phyloP scores from a whole-genome alignment of 2,113 vertebrate species.

The Notechis scutatus region DNA sequence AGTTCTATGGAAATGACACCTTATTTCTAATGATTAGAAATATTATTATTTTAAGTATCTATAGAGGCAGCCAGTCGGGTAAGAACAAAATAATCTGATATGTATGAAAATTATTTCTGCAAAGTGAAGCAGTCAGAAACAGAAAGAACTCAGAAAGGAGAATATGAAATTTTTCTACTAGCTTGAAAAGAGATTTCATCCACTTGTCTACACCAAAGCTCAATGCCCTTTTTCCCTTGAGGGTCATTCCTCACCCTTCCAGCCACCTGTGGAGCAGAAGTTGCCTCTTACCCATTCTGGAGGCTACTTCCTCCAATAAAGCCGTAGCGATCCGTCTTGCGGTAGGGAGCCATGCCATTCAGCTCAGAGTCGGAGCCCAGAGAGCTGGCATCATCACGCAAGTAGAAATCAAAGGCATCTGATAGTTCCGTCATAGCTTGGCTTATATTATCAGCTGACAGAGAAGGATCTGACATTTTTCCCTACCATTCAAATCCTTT shows the following conservation, averaged over 20 bases:
- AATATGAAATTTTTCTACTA: not conserved
- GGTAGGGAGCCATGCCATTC: slow-evolving; percentile 51
- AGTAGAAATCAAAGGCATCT: slow-evolving; percentile 20
- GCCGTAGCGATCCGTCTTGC: slow-evolving; percentile 62
- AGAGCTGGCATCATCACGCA: slow-evolving; percentile 60
- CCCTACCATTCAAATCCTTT: not conserved
- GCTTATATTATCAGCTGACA: not conserved
- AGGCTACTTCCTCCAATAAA: slow-evolving; percentile 58
- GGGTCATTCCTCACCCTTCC: not conserved
- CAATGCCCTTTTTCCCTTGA: not conserved
- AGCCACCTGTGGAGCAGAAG: not conserved
- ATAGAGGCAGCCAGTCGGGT: not conserved
- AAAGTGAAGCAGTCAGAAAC: not conserved
- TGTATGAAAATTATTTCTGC: not conserved
- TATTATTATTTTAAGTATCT: not conserved
- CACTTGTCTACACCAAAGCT: not conserved
- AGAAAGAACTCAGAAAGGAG: not conserved
- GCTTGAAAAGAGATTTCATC: not conserved
- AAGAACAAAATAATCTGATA: not conserved
- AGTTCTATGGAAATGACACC: not conserved
- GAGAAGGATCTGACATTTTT: not conserved
- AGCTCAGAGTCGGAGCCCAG: slow-evolving; percentile 65
- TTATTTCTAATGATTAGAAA: not conserved
- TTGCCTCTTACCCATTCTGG: slow-evolving; percentile 53
- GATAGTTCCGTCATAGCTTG: slow-evolving; percentile 48